Conservation (phyloP, 1,140 invertebrate genomes). For the Bilobella aurantiaca region DNA sequence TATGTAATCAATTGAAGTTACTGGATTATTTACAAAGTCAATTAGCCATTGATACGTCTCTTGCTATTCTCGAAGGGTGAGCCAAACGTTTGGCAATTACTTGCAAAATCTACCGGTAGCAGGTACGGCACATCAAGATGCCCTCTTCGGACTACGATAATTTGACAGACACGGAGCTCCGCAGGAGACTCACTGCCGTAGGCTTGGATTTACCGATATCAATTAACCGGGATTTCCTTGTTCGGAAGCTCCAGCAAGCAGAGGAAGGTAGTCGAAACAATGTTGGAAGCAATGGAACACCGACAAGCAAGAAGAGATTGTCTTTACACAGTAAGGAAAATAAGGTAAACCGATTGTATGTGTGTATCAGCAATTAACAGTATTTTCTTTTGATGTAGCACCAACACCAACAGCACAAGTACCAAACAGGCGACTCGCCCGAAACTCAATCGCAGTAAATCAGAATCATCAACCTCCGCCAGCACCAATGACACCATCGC, state of each 20-base stretch:
- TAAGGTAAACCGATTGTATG: background rate
- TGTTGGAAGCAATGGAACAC: background rate
- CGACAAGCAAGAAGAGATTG: background rate
- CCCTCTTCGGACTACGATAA: slow-evolving; percentile 11
- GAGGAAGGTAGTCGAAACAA: slow-evolving; percentile 3
- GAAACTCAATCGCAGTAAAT: background rate
- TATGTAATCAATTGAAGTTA: background rate
- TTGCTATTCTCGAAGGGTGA: no score
- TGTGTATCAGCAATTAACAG: background rate
- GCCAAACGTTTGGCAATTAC: no score
- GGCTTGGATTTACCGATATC: slow-evolving; percentile 33
- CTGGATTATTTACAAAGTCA: background rate
- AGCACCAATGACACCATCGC: background rate
- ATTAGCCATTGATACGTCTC: no score
- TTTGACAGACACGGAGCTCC: slow-evolving; percentile 30
- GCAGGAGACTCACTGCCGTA: slow-evolving; percentile 26
- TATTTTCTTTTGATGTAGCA: background rate
- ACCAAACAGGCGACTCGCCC: background rate
- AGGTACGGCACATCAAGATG: no score
- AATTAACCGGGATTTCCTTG: slow-evolving; percentile 29
- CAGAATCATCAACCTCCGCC: background rate
- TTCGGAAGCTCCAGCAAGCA: slow-evolving; percentile 26
- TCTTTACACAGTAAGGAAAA: background rate
- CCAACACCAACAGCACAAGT: background rate
- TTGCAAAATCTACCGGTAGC: no score